A percentile compares a stretch with the other conserved stretches of the same genome.
Conservation (phyloP, 2,888 invertebrate species). For the Thera obeliscata region DNA sequence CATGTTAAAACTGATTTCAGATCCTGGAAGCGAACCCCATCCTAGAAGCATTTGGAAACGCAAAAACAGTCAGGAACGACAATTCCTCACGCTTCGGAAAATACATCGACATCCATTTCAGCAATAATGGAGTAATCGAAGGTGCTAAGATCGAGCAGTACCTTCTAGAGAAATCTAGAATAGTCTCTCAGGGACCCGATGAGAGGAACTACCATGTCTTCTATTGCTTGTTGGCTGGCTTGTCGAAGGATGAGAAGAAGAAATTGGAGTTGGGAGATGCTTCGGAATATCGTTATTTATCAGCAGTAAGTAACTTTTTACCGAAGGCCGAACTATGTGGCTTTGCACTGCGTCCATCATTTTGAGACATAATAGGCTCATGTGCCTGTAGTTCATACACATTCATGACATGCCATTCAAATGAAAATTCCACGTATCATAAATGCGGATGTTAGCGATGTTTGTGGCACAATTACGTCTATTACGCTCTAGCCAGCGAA, state of each 20-base stretch:
- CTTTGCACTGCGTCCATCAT: too few relatives aligned
- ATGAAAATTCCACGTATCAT: too few relatives aligned
- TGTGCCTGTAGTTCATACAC: neutral
- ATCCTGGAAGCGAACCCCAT: conserved; percentile 99
- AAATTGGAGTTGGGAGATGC: conserved; percentile 95
- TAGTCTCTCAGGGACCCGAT: conserved; percentile 97
- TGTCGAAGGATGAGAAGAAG: conserved; percentile 95
- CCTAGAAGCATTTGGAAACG: conserved; percentile 98
- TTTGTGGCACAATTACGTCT: too few relatives aligned
- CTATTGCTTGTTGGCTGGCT: conserved; percentile 97
- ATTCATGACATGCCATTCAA: neutral
- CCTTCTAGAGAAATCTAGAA: conserved; percentile 98
- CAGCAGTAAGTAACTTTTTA: conserved; percentile 86
- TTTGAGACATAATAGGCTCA: neutral
- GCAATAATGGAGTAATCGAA: conserved; percentile 96
- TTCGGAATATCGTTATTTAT: conserved; percentile 95
- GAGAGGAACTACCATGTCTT: conserved; percentile 99
- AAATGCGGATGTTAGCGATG: too few relatives aligned
- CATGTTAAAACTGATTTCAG: conserved; percentile 72
- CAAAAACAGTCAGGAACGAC: conserved; percentile 99
- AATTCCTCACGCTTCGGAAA: conserved; percentile 99
- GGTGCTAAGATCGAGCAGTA: conserved; percentile 99
- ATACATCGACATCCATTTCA: conserved; percentile 99
- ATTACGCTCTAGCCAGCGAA: too few relatives aligned
- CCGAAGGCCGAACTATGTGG: too few relatives aligned